Evolutionary conservation across 2,797 vertebrate species (phyloP).

Genomic region (Octomys mimax): DNA sequence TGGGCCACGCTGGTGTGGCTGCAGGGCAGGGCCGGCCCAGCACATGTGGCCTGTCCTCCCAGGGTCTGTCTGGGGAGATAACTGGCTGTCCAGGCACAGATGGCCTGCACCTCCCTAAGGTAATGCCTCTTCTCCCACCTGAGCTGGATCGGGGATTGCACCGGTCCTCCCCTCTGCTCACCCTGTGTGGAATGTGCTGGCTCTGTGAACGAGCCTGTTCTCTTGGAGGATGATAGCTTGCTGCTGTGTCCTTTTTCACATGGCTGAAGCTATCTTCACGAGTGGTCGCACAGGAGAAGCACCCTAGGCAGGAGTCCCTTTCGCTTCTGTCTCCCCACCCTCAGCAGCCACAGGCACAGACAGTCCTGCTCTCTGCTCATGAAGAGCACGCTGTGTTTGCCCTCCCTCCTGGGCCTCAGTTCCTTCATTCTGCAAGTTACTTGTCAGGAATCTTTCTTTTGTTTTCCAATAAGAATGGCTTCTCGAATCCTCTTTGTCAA

Average conservation of each 20-base stretch:
- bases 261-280: not conserved
- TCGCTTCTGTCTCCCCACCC: not conserved
- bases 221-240: not conserved
- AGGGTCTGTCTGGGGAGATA: not conserved
- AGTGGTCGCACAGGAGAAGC: not conserved
- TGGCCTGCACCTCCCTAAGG: not conserved
- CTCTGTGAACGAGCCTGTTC: not conserved
- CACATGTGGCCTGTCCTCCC: not conserved
- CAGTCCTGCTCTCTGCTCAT: not conserved
- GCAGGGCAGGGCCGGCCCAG: not conserved
- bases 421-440: not conserved
- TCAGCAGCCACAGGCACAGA: too few species aligned
- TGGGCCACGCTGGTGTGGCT: not conserved
- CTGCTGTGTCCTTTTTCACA: not conserved
- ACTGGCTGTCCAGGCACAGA: not conserved
- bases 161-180: not conserved
- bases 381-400: not conserved
- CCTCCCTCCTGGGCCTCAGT: not conserved
- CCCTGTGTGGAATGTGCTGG: not conserved
- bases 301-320: not conserved
- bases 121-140: not conserved
- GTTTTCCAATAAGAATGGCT: not conserved
- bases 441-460: not conserved
- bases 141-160: not conserved
- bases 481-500: not conserved